phyloP scores from a whole-genome alignment of 92 coral and sea anemone genomes.

The Ricordea florida region DNA sequence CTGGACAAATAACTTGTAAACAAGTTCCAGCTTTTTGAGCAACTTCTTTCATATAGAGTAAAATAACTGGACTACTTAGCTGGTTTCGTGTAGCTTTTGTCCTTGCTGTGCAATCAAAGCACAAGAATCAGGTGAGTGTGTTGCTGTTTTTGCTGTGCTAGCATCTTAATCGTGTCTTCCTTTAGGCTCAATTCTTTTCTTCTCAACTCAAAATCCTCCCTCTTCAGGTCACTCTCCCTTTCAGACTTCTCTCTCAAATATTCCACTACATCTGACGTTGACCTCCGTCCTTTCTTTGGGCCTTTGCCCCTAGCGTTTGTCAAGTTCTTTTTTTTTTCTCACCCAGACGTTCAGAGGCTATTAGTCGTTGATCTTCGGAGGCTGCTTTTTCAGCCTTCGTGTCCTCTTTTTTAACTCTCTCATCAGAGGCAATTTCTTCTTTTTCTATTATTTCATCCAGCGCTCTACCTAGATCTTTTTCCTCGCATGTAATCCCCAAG shows the following conservation, averaged over 20 bases:
- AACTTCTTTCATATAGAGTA: too few relatives aligned
- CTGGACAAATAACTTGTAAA: too few relatives aligned
- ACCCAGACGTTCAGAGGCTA: slow-evolving; percentile 11
- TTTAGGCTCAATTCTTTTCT: background rate
- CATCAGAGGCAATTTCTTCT: slow-evolving; percentile 12
- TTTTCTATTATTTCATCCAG: slow-evolving; percentile 25
- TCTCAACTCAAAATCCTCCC: slow-evolving; percentile 16
- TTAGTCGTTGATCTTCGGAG: slow-evolving; percentile 2
- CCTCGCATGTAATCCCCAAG: slow-evolving; percentile 22
- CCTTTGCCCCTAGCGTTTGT: background rate
- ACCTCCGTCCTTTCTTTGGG: slow-evolving; percentile 23
- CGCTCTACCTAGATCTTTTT: slow-evolving; percentile 12
- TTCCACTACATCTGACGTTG: slow-evolving; percentile 24
- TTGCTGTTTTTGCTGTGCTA: background rate
- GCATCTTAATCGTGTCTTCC: background rate
- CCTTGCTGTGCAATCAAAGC: background rate
- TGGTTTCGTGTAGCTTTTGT: background rate
- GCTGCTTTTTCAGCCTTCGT: slow-evolving; percentile 11
- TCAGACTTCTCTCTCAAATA: slow-evolving; percentile 20
- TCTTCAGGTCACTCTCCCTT: slow-evolving; percentile 11
- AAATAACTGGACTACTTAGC: background rate
- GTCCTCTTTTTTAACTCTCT: background rate
- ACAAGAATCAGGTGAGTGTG: background rate
- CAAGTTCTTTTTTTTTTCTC: slow-evolving; percentile 18
- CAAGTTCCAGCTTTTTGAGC: too few relatives aligned